Evolutionary conservation across 2,888 invertebrate genomes (phyloP), one percentile per base, ranked within the genome.

Genomic region (Ectemnius lituratus): DNA sequence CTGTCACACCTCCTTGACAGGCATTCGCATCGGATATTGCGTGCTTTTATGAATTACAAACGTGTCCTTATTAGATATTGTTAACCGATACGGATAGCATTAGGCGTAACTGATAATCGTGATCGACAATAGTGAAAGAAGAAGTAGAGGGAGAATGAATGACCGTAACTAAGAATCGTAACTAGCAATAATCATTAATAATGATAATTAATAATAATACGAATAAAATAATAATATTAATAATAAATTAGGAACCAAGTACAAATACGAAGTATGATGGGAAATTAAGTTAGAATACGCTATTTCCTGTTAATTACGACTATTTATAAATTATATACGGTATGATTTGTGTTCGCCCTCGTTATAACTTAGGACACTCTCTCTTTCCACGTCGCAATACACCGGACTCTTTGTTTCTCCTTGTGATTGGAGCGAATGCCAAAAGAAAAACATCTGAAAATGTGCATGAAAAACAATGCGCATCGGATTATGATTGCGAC

Each of bases 161-260:
- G 76, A 64, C 74, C 69, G 74, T 75, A 69, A 70, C 72, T 73
- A 56, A 77, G 78, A 67, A 73, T 71, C 46, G 60, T 68, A 61
- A 68, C 67, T 62, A 47, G 47, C 47, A n/a, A 47, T 47, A 73
- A 76, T 73, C 66, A 77, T 61, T 49, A 63, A 61, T 69, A 60
- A 62, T 62, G 66, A 79, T 70, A 65, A 75, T 82, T 76, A 72
- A 69, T 75, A 71, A 66, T 75, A 67, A 61, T 62, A 62, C 57
- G 68, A 65, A 62, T 68, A 63, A 72, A 64, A 46, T 62, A 78
- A 74, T 66, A 67, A 73, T 67, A 75, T 47, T 84, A 85, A 78
- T 86, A 88, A 89, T 90, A 90, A 90, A 90, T 90, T 90, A 90
- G 90, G 90, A 90, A 90, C 90, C 89, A 90, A 88, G 86, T 89